phyloP scores from a whole-genome alignment of 2,113 vertebrate species.

The Poicephalus meyeri region DNA sequence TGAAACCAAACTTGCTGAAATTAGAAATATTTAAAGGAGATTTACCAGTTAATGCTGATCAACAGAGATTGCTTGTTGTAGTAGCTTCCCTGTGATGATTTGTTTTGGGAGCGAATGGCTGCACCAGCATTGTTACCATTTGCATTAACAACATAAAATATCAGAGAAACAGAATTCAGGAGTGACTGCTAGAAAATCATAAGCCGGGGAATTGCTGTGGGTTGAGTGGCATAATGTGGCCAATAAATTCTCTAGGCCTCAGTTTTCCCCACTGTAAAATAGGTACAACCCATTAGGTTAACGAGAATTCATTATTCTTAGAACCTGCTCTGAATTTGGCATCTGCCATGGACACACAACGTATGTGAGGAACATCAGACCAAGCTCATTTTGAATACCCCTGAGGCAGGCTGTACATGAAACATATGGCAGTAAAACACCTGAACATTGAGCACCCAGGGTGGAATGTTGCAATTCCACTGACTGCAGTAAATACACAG shows the following conservation, averaged over 20 bases:
- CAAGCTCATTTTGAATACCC: not conserved
- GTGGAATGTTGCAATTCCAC: not conserved
- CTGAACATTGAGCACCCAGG: not conserved
- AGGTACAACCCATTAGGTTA: not conserved
- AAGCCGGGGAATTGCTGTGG: not conserved
- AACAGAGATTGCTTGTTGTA: not conserved
- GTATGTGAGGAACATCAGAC: not conserved
- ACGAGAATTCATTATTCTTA: not conserved
- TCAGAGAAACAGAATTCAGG: not conserved
- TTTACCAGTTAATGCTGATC: not conserved
- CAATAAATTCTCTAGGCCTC: not conserved
- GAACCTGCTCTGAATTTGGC: not conserved
- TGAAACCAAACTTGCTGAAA: not conserved
- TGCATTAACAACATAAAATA: not conserved
- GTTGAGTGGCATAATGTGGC: not conserved
- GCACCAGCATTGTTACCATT: not conserved
- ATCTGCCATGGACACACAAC: not conserved
- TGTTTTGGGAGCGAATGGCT: not conserved
- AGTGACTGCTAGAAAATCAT: not conserved
- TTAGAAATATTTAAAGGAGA: not conserved
- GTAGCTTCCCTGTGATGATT: not conserved
- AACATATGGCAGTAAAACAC: not conserved
- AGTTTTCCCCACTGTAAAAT: not conserved
- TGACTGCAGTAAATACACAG: slow-evolving; percentile 22
- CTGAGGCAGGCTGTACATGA: not conserved